Conservation (phyloP, 2,113 vertebrate species). For the Cololabis saira region DNA sequence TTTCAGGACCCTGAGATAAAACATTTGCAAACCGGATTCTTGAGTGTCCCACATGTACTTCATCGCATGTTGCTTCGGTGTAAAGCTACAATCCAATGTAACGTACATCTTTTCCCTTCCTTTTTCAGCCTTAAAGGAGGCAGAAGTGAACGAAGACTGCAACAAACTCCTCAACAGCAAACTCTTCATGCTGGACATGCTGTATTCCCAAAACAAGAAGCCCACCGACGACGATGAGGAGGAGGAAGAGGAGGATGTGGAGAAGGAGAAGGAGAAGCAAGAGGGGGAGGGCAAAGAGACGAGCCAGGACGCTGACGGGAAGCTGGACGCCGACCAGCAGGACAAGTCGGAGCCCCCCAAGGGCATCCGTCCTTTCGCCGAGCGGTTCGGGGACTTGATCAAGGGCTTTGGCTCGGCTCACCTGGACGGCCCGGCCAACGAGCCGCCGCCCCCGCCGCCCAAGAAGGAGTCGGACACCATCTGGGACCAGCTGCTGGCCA, state of each 20-base stretch:
- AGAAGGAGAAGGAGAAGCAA: conserved; percentile 67
- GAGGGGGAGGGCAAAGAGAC: conserved; percentile 72
- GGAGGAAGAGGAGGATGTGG: conserved; percentile 78
- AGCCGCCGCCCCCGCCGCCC: conserved; percentile 60
- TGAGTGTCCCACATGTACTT: not conserved
- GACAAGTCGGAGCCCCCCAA: conserved; percentile 83
- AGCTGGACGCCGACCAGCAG: conserved; percentile 65
- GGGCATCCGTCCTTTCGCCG: conserved; percentile 88
- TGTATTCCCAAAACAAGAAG: conserved; percentile 94
- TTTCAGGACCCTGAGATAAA: not conserved
- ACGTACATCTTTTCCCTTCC: not conserved
- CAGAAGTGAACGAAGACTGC: conserved; percentile 87
- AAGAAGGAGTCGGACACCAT: conserved; percentile 94
- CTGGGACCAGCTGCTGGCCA: conserved; percentile 97
- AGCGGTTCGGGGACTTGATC: conserved; percentile 90
- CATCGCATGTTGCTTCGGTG: not conserved
- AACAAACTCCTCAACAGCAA: conserved; percentile 92
- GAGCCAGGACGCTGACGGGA: conserved; percentile 72
- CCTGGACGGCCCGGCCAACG: conserved; percentile 65
- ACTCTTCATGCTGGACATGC: conserved; percentile 97
- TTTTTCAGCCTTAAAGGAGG: conserved; percentile 87
- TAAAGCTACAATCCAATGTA: not conserved
- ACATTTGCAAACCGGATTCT: too few relatives aligned
- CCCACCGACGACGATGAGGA: conserved; percentile 85
- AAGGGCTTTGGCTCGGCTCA: conserved; percentile 75